These are phyloP conservation scores for Labroides dimidiatus DNA, from an alignment of 2,797 vertebrate species.

Conservation along the genomic window DNA sequence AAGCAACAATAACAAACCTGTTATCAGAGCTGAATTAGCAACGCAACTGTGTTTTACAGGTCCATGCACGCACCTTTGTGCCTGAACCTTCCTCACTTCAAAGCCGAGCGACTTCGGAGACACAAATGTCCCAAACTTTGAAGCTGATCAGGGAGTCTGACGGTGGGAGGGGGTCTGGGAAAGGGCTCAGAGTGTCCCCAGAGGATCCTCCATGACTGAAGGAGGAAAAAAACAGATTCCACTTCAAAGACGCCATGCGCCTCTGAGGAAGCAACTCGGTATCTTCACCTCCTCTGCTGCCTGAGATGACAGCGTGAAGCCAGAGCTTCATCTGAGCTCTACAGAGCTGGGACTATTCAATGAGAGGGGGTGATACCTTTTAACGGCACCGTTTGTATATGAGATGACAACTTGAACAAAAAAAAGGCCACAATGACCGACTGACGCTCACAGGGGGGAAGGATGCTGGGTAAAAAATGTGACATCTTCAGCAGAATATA, in stretches of 20 bases:
- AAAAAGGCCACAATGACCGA: not conserved
- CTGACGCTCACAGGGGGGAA: not conserved
- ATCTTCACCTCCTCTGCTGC: constrained; percentile 5
- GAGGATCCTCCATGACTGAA: constrained; percentile 27
- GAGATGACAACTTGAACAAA: not conserved
- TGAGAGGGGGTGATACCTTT: no score
- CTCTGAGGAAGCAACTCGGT: not conserved
- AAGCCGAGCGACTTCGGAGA: constrained; percentile 34
- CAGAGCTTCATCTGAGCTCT: not conserved
- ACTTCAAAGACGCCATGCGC: constrained; percentile 39
- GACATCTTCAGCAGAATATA: no score
- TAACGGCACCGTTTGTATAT: no score
- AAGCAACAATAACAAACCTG: constrained; percentile 6
- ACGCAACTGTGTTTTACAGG: constrained; percentile 1
- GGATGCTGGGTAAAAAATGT: not conserved
- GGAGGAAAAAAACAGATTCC: constrained; percentile 8
- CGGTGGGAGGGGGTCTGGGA: constrained; percentile 39
- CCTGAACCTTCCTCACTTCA: constrained; percentile 28
- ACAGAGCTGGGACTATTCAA: no score
- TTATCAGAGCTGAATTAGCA: constrained; percentile 17
- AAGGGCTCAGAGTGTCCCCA: constrained; percentile 25
- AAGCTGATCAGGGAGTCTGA: constrained; percentile 48
- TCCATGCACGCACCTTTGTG: constrained; percentile 27
- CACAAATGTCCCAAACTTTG: constrained; percentile 60
- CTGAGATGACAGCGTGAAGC: not conserved